Evolutionary conservation across 1,140 invertebrate species (phyloP).

Genomic region (Rhyzopertha dominica): DNA sequence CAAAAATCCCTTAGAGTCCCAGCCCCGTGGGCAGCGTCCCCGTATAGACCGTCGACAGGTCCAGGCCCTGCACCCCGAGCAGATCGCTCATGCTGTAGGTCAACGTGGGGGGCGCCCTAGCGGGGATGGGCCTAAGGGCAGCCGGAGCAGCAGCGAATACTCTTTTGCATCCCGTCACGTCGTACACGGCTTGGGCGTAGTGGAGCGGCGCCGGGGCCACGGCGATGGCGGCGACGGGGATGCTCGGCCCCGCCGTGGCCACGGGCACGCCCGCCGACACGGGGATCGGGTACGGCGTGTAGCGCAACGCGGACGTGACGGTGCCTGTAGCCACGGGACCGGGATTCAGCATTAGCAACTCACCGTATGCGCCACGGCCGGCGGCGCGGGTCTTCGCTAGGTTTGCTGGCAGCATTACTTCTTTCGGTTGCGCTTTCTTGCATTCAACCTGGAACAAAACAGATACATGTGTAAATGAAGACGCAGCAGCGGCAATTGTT

Average conservation of each 20-base stretch:
- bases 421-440: conserved; percentile 99
- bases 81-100: conserved; percentile 66
- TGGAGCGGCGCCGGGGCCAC: conserved; percentile 41
- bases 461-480: no score
- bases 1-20: conserved; percentile 55
- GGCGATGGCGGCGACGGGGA: conserved; percentile 39
- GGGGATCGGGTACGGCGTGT: conserved; percentile 59
- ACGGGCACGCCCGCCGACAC: conserved; percentile 48
- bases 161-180: conserved; percentile 51
- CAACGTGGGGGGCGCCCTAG: conserved; percentile 48
- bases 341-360: conserved; percentile 80
- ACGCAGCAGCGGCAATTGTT: no score
- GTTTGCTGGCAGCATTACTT: conserved; percentile 96
- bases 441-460: conserved; percentile 87
- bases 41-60: conserved; percentile 57
- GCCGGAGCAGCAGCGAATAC: conserved; percentile 48
- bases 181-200: conserved; percentile 48
- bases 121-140: conserved; percentile 32
- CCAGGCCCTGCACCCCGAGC: conserved; percentile 60
- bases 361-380: conserved; percentile 89
- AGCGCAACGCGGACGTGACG: conserved; percentile 56
- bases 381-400: conserved; percentile 88
- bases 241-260: conserved; percentile 42
- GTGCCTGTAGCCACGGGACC: conserved; percentile 43
- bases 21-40: conserved; percentile 50